Evolutionary conservation across 2,113 vertebrate species (phyloP).

Genomic region (Amphilophus citrinellus): DNA sequence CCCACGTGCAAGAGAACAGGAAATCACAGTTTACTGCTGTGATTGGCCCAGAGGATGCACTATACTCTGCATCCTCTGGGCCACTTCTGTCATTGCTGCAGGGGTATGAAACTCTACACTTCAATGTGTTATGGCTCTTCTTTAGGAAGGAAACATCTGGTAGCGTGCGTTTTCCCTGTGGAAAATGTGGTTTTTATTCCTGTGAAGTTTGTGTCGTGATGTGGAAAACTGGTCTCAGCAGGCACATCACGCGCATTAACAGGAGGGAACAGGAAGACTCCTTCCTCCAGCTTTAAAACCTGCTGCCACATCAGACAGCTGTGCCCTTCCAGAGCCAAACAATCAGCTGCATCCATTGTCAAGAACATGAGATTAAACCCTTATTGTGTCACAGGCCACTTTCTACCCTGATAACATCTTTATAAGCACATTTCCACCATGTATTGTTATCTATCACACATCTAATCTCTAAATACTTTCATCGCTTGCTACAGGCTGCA

Average conservation of each 20-base stretch:
- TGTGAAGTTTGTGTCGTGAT: slow-evolving; percentile 45
- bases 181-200: slow-evolving; percentile 45
- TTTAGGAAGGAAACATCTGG: slow-evolving; percentile 66
- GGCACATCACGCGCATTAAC: slow-evolving; percentile 15
- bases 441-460: background rate
- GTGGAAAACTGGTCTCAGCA: slow-evolving; percentile 57
- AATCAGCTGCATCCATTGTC: slow-evolving; percentile 38
- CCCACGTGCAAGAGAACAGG: background rate
- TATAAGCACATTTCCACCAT: background rate
- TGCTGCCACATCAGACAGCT: slow-evolving; percentile 36
- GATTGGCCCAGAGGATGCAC: slow-evolving; percentile 3
- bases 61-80: slow-evolving; percentile 46
- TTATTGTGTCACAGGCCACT: background rate
- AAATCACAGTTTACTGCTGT: slow-evolving; percentile 10
- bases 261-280: slow-evolving; percentile 43
- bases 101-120: background rate
- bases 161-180: slow-evolving; percentile 25
- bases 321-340: slow-evolving; percentile 16
- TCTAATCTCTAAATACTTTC: background rate
- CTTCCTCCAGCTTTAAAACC: slow-evolving; percentile 33
- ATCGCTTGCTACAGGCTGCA: background rate
- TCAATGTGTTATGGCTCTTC: slow-evolving; percentile 30
- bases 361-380: background rate
- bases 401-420: slow-evolving; percentile 17
- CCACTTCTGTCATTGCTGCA: slow-evolving; percentile 23